Evolutionary conservation across 2,888 invertebrate genomes (phyloP), one percentile per base, ranked within the genome.

Genomic region (Listrodromus nycthemerus): DNA sequence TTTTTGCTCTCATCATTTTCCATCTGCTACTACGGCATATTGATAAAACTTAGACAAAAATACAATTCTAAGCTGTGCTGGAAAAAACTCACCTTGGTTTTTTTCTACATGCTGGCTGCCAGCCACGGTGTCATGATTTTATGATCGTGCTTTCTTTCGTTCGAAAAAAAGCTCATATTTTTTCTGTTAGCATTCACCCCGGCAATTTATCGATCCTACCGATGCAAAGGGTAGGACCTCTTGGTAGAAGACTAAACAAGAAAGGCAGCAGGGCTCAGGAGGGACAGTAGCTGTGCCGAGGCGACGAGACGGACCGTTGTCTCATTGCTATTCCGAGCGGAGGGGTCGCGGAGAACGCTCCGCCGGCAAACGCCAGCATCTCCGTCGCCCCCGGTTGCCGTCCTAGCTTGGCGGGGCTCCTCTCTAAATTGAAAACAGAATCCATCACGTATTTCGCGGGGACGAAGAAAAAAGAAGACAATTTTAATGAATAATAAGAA

Each of bases 401-500:
- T 89, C 89, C 88, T 87, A 87, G 87, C 92, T 87, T 91, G 91
- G 92, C 90, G 88, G 92, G 93, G 92, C 90, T 92, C 90, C 89
- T 87, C 89, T 87, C 91, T 90, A 93, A 92, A 93, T 93, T 93
- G 93, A 93, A 93, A 93, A 91, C 90, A 91, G 91, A 91, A 93
- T 93, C 93, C 93, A 92, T 93, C 93, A 93, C 93, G 93, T 93
- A 93, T 92, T 89, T 89, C 89, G 89, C 88, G 90, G 88, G 90
- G 76, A 71, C 33, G 65, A 77, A 58, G 65, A 50, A 52, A 76
- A 76, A 66, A 89, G 91, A 92, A 88, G 92, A 91, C 91, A 92
- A 93, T 93, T 92, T 92, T 92, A 93, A 93, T 93, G 92, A 93
- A 93, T 92, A 92, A 93, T 92, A 91, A 92, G 91, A 86, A 89